Conservation (phyloP, 2,888 invertebrate species). For the Netelia fuscicornis region DNA sequence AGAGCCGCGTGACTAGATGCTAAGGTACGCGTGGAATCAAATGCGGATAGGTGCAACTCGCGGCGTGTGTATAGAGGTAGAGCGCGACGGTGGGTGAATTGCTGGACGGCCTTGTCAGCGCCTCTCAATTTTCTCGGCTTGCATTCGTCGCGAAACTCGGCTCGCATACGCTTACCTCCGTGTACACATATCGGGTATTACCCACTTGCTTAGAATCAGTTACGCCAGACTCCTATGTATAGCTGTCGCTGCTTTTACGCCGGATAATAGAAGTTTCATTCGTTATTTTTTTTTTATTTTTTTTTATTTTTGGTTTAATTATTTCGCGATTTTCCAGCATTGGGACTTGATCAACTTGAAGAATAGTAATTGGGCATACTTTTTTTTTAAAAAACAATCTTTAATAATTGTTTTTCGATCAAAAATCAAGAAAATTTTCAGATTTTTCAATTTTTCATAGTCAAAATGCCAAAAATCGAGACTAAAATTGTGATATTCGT, state of each 20-base stretch:
- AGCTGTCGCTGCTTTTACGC: neutral
- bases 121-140: constrained; percentile 58
- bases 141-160: constrained; percentile 50
- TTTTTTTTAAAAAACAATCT: too few species aligned
- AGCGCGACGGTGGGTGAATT: constrained; percentile 48
- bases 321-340: neutral
- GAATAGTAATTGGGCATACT: too few species aligned
- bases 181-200: constrained; percentile 51
- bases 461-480: too few species aligned
- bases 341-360: neutral
- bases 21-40: constrained; percentile 5
- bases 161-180: constrained; percentile 22
- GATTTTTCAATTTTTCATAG: too few species aligned
- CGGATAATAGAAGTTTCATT: neutral
- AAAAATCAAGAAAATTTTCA: too few species aligned
- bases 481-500: too few species aligned
- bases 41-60: neutral
- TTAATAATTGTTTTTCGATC: too few species aligned
- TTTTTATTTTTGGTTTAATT: neutral
- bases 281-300: neutral
- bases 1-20: constrained; percentile 7
- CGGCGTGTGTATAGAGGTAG: constrained; percentile 8
- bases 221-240: constrained; percentile 28
- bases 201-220: constrained; percentile 41
- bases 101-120: constrained; percentile 59